Conservation (phyloP, 2,888 invertebrate genomes). For the Charanyca ferruginea region DNA sequence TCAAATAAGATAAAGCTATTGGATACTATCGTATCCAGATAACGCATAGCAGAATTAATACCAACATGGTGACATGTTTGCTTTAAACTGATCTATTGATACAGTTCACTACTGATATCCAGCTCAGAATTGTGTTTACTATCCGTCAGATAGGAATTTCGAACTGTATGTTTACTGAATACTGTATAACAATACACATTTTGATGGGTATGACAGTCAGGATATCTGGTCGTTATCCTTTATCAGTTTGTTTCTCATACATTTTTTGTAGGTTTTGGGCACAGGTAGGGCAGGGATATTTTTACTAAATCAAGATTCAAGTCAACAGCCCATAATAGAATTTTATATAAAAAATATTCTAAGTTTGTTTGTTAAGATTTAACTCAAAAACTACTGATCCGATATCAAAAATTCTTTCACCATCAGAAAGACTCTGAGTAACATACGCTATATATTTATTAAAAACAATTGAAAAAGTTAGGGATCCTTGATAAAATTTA, state of each 20-base stretch:
- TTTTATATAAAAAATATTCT: not conserved
- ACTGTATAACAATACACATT: conserved; percentile 20
- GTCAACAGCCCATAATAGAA: not conserved
- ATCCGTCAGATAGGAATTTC: conserved; percentile 22
- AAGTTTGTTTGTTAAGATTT: not conserved
- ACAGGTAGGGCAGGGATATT: too few relatives aligned
- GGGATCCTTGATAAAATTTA: too few relatives aligned
- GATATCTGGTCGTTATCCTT: not conserved
- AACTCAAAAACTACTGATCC: too few relatives aligned
- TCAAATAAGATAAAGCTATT: conserved; percentile 52
- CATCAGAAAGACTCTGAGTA: too few relatives aligned
- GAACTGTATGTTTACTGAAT: conserved; percentile 3
- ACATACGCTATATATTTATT: too few relatives aligned
- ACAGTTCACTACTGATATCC: conserved; percentile 53
- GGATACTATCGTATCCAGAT: conserved; percentile 20
- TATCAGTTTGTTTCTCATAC: not conserved
- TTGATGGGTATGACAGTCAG: conserved; percentile 4
- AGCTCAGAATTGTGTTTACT: conserved; percentile 43
- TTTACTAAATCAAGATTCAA: too few relatives aligned
- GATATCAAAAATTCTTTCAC: too few relatives aligned
- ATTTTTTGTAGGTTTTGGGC: too few relatives aligned
- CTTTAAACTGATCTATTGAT: conserved; percentile 65
- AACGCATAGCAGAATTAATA: conserved; percentile 29
- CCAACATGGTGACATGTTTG: conserved; percentile 65
- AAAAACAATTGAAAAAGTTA: too few relatives aligned